Base-by-base conservation (phyloP, 2,888 invertebrate species). In the Patella depressa region DNA sequence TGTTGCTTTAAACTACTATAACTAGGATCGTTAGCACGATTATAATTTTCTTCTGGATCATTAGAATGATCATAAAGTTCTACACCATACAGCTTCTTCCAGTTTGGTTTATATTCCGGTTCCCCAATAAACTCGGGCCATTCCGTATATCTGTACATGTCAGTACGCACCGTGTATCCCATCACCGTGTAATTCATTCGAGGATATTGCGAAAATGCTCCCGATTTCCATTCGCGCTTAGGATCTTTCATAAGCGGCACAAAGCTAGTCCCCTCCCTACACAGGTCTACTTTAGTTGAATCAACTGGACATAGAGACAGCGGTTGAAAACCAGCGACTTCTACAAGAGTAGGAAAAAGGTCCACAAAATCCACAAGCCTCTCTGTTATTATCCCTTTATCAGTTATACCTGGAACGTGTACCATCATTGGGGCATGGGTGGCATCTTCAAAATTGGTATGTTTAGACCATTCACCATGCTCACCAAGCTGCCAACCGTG, bases 391-490 rank as follows among this genome's bases (percentile, higher is more conserved):
- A 83, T 76, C 7, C 83, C 81, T 1, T n/a, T 29, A 57, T 83
- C 81, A 0, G 84, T 84, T 14, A 79, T 2, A 5, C 83, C 85
- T 0, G 81, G 83, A 54, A 85, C 79, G 24, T 75, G 81, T 11
- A 87, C 74, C 83, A 87, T 84, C 83, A 86, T 83, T 3, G 87
- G 87, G 15, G 85, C 85, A 59, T 85, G 86, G 2, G 85, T 85
- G 1, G 85, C 81, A 1, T 85, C 72, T 76, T 88, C 85, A 74
- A 88, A 86, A 72, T 87, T 85, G 0, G 85, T 86, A 70, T 85
- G 82, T 73, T 87, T 87, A 54, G 78, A 75, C 84, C 84, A 84
- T 53, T 76, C 77, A 7, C 81, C 82, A 72, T 82, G 83, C 72
- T 84, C 84, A 5, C 84, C 83, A 12, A 85, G 81, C 29, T 81